Conservation (phyloP, 2,888 invertebrate species). For the Drosophila silvestris region DNA sequence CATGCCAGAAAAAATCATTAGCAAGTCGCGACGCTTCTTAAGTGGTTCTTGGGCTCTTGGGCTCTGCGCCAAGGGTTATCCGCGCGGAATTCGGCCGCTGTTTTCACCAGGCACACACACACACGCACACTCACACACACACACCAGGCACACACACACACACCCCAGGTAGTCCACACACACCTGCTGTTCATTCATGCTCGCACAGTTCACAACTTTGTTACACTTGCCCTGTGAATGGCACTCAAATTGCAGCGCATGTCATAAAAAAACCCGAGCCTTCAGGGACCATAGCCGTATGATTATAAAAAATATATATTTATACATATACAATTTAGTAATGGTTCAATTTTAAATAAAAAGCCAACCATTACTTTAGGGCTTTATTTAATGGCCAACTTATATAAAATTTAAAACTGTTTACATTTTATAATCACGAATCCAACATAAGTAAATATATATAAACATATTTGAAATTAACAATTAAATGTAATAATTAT, state of each 20-base stretch:
- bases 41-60: conserved; percentile 54
- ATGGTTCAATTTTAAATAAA: not conserved
- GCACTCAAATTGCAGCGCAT: conserved; percentile 26
- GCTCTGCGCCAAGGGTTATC: conserved; percentile 31
- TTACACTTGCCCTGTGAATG: conserved; percentile 48
- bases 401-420: no score
- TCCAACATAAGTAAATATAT: not conserved
- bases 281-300: not conserved
- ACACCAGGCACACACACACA: conserved; percentile 29
- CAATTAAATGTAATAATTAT: not conserved
- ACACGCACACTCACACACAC: conserved; percentile 11
- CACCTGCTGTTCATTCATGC: conserved; percentile 62
- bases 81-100: conserved; percentile 26
- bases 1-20: conserved; percentile 61
- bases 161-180: conserved; percentile 5
- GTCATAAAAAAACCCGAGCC: conserved; percentile 16
- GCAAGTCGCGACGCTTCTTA: conserved; percentile 73
- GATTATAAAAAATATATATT: not conserved
- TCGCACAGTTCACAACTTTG: conserved; percentile 55
- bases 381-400: not conserved
- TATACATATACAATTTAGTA: not conserved
- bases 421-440: not conserved
- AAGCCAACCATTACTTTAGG: no score
- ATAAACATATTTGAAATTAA: not conserved
- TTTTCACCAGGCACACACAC: conserved; percentile 19